Evolutionary conservation across 2,797 vertebrate genomes (phyloP), one percentile per base, ranked within the genome.

Genomic region (Apogon talboti): DNA sequence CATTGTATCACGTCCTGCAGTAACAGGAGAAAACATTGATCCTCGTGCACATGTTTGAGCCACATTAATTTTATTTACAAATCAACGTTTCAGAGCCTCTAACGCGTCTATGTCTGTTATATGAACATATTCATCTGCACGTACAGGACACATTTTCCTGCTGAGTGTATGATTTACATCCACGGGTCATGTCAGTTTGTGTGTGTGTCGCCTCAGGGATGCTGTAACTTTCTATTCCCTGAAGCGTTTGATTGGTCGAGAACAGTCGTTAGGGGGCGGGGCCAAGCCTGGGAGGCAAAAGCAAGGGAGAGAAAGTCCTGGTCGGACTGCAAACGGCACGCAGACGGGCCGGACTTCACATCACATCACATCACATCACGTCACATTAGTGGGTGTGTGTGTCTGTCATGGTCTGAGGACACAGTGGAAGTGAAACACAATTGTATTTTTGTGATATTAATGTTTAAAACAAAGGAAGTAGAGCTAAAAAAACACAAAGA

Each of bases 311-410:
- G n/a, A 71, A 71, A 74, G 35, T 59, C 24, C 18, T 24, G 45
- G 50, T 65, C 3, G 52, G 66, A 50, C 84, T 68, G 71, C 49
- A 70, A 80, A 76, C 76, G 45, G 73, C 64, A 81, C 35, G 4
- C 61, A 77, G 60, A 49, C 74, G 41, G 64, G 44, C 50, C 60
- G 18, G 38, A 76, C 41, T 73, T 89, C 90, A 82, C 81, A 63
- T 90, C 81, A 72, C 71, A 86, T 87, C 77, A 72, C 54, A 53
- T 90, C 81, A 83, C 42, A 60, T 14, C 38, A 16, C 54, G 50
- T 90, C 81, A 83, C 42, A 60, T 14, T 33, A 16, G 63, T 51
- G 33, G 52, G 66, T 48, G 43, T 54, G 38, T 66, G 41, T 54
- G 53, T 16, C 7, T 38, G 49, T 14, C 30, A 58, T 71, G 41